phyloP scores from a whole-genome alignment of 2,797 vertebrate species.

The Sitta carolinensis region DNA sequence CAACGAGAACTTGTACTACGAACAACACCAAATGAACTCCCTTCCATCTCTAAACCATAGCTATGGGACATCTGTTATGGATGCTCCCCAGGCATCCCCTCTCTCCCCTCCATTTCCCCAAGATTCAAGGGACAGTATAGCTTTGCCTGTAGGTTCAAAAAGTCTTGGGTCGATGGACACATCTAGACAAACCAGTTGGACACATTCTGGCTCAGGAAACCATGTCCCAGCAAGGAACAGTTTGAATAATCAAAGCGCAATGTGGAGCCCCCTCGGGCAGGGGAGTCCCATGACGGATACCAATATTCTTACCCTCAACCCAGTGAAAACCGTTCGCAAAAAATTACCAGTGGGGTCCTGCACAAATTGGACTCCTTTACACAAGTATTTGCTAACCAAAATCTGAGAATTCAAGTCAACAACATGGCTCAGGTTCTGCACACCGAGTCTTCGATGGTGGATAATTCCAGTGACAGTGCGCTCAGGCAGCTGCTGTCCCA shows the following conservation, averaged over 20 bases:
- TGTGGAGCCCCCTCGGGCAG: conserved; percentile 75
- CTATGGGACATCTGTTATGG: conserved; percentile 77
- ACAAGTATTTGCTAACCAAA: conserved; percentile 86
- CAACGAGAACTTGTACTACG: conserved; percentile 80
- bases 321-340: conserved; percentile 74
- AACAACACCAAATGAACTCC: conserved; percentile 75
- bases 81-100: conserved; percentile 77
- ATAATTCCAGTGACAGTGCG: conserved; percentile 73
- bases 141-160: conserved; percentile 79
- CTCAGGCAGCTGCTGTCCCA: conserved; percentile 82
- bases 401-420: conserved; percentile 80
- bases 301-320: conserved; percentile 76
- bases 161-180: conserved; percentile 74
- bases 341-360: conserved; percentile 78
- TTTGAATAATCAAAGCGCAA: conserved; percentile 74
- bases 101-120: conserved; percentile 81
- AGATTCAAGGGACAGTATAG: conserved; percentile 78
- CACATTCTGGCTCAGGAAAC: conserved; percentile 77
- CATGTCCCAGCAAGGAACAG: conserved; percentile 71
- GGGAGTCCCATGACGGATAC: conserved; percentile 72
- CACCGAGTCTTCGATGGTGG: conserved; percentile 71
- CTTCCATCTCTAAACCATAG: conserved; percentile 74
- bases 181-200: conserved; percentile 75
- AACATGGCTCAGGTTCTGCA: conserved; percentile 80
- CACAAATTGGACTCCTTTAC: conserved; percentile 88